Evolutionary conservation across 2,797 vertebrate species (phyloP).

Genomic region (Tokudaia muenninki): DNA sequence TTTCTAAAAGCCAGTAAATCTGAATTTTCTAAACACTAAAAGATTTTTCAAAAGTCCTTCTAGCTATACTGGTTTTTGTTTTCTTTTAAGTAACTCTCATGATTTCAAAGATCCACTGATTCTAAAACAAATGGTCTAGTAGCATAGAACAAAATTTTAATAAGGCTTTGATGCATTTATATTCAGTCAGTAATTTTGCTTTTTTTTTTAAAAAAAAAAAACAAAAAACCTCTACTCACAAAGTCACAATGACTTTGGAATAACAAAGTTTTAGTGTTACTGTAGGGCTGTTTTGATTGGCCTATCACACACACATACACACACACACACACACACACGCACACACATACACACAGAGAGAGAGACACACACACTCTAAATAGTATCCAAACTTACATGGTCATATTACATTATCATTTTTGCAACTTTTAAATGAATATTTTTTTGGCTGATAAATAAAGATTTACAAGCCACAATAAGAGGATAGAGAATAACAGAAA

Average conservation of each 20-base stretch:
- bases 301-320: neutral
- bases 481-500: neutral
- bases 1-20: conserved; percentile 50
- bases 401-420: neutral
- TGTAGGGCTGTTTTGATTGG: conserved; percentile 15
- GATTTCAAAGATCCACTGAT: conserved; percentile 26
- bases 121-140: conserved; percentile 24
- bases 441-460: neutral
- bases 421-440: neutral
- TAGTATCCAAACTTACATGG: neutral
- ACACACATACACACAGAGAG: neutral
- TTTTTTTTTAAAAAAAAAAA: conserved; percentile 21
- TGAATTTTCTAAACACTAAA: conserved; percentile 56
- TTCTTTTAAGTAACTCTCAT: conserved; percentile 54
- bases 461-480: neutral
- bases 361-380: neutral
- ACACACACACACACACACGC: neutral
- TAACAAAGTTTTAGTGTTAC: neutral
- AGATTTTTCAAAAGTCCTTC: conserved; percentile 55
- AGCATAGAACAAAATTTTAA: conserved; percentile 61
- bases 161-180: conserved; percentile 53
- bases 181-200: conserved; percentile 12
- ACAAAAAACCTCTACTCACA: conserved; percentile 10
- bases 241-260: conserved; percentile 12
- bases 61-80: neutral